Evolutionary conservation across 1,140 invertebrate species (phyloP).

Genomic region (Musca domestica): DNA sequence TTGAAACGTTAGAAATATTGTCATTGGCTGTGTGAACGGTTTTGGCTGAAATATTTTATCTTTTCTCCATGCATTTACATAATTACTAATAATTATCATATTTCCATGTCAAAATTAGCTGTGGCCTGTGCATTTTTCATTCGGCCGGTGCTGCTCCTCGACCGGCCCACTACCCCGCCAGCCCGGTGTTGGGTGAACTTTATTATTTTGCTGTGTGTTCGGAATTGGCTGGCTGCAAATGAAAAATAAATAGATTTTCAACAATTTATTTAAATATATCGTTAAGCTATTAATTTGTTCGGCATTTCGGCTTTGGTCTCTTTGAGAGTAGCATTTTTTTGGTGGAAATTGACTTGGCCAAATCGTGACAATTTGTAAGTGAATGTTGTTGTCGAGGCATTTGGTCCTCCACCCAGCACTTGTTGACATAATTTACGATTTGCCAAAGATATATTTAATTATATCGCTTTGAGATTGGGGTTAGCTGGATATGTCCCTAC

Average conservation of each 20-base stretch:
- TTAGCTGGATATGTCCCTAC: no score
- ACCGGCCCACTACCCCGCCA: no score
- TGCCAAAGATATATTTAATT: no score
- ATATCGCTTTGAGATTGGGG: no score
- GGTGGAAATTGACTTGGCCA: background rate
- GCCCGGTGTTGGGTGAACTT: no score
- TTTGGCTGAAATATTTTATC: background rate
- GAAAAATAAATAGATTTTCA: background rate
- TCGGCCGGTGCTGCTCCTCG: no score
- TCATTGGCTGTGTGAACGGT: no score
- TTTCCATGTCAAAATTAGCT: background rate
- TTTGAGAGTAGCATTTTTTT: background rate
- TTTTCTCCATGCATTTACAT: constrained; percentile 25
- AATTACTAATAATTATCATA: constrained; percentile 11
- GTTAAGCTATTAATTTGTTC: constrained; percentile 17
- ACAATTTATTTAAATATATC: constrained; percentile 17
- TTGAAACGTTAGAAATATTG: no score
- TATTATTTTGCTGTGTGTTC: no score
- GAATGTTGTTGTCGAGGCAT: constrained; percentile 1
- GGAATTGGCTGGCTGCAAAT: background rate
- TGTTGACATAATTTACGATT: no score
- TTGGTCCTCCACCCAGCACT: no score
- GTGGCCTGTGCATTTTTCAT: no score
- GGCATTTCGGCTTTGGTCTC: background rate
- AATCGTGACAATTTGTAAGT: constrained; percentile 19